Evolutionary conservation across 2,113 vertebrate species (phyloP), one percentile per base, ranked within the genome.

Genomic region (Arothron firmamentum): DNA sequence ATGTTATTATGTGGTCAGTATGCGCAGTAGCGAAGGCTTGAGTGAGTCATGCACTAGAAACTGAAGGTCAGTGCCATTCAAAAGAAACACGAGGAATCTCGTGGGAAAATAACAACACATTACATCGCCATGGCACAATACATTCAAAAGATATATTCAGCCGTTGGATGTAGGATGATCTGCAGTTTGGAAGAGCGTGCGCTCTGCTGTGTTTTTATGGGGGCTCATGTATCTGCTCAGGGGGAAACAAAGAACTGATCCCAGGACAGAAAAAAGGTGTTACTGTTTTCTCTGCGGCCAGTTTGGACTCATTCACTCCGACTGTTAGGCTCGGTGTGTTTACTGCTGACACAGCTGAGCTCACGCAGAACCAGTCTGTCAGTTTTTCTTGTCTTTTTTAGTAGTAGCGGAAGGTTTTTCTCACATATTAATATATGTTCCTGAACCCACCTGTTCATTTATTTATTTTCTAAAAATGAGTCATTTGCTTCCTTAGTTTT

Each of bases 241-340:
- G 49, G 43, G 56, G 28, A 60, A 13, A 42, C 56, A n/a, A 49
- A 23, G 21, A 43, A 45, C 41, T 55, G 59, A 67, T 59, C 58
- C 20, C 48, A 62, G 65, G 56, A 53, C 55, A 23, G 41, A 48
- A 31, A 70, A 71, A 67, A 38, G 49, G 52, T 16, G 62, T 15
- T 23, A 19, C 49, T 67, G 49, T 72, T 72, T 45, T 42, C 46
- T 62, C 53, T 72, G 67, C 51, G 15, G 54, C 67, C 55, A 49
- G 38, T 72, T 51, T 65, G 54, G 28, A 19, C 51, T 64, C 34
- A 14, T 52, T 49, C 41, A n/a, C 51, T 64, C 42, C 12, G 54
- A 49, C 41, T 20, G 63, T 67, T 73, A 41, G 77, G 59, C 60
- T 52, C 41, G 46, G 47, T 56, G 19, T 62, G 52, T 63, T 46